These are phyloP conservation scores for Macrocentrus cingulum DNA, from an alignment of 1,140 invertebrate species.

Conservation along the genomic window DNA sequence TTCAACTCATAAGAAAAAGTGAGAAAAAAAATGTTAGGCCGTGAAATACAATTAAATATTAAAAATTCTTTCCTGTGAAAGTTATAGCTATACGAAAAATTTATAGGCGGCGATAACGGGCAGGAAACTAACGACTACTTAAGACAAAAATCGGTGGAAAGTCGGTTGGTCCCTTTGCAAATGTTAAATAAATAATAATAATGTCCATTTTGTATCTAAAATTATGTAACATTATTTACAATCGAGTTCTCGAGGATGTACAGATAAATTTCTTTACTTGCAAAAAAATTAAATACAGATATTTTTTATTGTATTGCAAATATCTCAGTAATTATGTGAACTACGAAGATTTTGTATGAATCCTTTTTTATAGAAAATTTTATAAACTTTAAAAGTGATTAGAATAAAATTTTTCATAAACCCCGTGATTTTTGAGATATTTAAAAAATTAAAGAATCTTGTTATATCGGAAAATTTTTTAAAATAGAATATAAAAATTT, in stretches of 20 bases:
- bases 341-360: too few relatives aligned
- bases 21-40: too few relatives aligned
- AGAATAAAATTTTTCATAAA: too few relatives aligned
- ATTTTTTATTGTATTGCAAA: too few relatives aligned
- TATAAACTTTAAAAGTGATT: too few relatives aligned
- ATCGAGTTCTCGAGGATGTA: slow-evolving; percentile 24
- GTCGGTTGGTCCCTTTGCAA: slow-evolving; percentile 54
- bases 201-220: slow-evolving; percentile 28
- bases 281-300: neutral
- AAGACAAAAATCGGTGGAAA: slow-evolving; percentile 60
- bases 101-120: slow-evolving; percentile 50
- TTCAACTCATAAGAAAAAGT: neutral
- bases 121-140: slow-evolving; percentile 50
- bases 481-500: too few relatives aligned
- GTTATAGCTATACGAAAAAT: slow-evolving; percentile 25
- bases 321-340: too few relatives aligned
- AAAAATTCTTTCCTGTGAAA: neutral
- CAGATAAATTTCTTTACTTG: neutral
- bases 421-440: too few relatives aligned
- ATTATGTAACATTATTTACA: slow-evolving; percentile 56
- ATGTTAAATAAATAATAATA: slow-evolving; percentile 36
- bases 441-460: too few relatives aligned
- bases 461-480: too few relatives aligned
- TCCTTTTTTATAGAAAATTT: too few relatives aligned
- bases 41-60: slow-evolving; percentile 3